Evolutionary conservation across 2,797 vertebrate genomes (phyloP), one percentile per base, ranked within the genome.

Genomic region (Uromys caudimaculatus): DNA sequence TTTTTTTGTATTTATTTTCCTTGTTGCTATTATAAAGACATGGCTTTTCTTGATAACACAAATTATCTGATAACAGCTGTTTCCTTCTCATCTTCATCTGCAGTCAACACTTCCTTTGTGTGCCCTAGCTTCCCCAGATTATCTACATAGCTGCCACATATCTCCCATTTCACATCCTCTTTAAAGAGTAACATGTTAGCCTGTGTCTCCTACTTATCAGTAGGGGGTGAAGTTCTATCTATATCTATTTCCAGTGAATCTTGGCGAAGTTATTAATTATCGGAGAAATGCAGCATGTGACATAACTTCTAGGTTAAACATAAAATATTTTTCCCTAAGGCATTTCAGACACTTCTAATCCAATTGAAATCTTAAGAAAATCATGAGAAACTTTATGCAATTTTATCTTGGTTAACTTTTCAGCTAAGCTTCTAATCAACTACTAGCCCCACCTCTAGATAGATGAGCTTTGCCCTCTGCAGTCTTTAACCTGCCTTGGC

Each of bases 51-150:
- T 6, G 7, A 76, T 27, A 11, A 38, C 16, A 44, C 13, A 82
- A 47, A 56, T 4, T 27, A 10, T n/a, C 14, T 58, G 41, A 35
- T 35, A 11, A 29, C 47, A 71, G 21, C 0, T n/a, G 3, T 54
- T 75, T 71, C n/a, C 73, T 11, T 64, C 67, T 76, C 29, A 67
- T 19, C 32, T 29, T 2, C 12, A 1, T 64, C 47, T 60, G 6
- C 0, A 11, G 12, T 3, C 0, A 16, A 54, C 0, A 1, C 52
- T 67, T 1, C 29, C 0, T 89, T 32, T 47, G 58, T 83, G 16
- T 29, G 62, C 35, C 14, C 41, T 47, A 32, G 82, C 10, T 11
- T 84, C 62, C 29, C 41, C 17, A 64, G 29, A 47, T 27, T 1
- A 2, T 12, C 3, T 50, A 60, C 21, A 7, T 73, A 52, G 41